phyloP scores from a whole-genome alignment of 2,113 vertebrate species.

The Pachyramphus minor region DNA sequence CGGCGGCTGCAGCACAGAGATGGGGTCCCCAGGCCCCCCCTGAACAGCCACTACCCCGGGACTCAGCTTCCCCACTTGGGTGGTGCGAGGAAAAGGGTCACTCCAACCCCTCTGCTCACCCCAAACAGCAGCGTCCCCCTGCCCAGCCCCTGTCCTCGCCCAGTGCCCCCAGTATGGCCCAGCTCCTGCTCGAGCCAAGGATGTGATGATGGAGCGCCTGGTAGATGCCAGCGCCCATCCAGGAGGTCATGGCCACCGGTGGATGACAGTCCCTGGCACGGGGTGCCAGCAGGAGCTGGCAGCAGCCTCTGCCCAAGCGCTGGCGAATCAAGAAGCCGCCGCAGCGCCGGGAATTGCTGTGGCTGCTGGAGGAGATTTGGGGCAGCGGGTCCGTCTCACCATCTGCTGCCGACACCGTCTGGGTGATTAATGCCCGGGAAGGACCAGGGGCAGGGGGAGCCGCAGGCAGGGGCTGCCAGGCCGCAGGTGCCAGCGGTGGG shows the following conservation, averaged over 20 bases:
- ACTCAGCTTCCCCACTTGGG: background rate
- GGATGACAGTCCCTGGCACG: background rate
- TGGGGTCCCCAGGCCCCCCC: rapidly evolving
- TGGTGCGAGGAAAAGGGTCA: rapidly evolving
- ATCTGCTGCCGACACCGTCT: conserved; percentile 63
- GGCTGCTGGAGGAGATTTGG: conserved; percentile 8
- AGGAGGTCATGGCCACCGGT: background rate
- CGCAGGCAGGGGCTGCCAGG: background rate
- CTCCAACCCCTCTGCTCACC: background rate
- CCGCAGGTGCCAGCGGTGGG: background rate
- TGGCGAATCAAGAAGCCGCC: background rate
- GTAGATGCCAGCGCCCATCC: background rate
- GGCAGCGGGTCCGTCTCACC: conserved; percentile 21
- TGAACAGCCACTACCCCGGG: rapidly evolving
- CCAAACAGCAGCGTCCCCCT: background rate
- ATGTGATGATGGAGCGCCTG: rapidly evolving
- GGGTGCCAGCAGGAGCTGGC: conserved; percentile 34
- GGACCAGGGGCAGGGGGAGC: background rate
- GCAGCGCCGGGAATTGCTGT: conserved; percentile 4
- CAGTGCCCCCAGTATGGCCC: background rate
- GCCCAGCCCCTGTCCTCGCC: background rate
- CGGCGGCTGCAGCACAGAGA: background rate
- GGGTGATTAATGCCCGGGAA: conserved; percentile 55
- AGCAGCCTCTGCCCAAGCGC: background rate
- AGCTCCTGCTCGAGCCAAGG: background rate